These are phyloP conservation scores for Hexactinellida sp. DNA, from an alignment of 37 sponge, comb jelly and placozoan species.

Conservation along the genomic window DNA sequence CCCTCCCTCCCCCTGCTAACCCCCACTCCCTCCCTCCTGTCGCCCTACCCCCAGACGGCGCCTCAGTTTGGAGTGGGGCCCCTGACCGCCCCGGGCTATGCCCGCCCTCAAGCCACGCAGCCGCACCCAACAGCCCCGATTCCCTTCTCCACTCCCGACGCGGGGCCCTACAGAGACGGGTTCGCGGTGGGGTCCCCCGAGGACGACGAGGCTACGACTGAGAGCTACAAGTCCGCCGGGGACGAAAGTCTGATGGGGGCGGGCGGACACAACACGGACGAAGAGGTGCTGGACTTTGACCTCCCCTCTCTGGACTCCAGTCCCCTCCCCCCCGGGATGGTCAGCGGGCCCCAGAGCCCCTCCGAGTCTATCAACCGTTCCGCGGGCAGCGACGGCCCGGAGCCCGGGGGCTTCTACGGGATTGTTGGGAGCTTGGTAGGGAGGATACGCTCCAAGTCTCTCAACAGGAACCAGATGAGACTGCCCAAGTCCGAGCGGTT, in stretches of 20 bases:
- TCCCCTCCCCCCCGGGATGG: not conserved
- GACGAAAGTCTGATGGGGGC: not conserved
- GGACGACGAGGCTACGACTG: not conserved
- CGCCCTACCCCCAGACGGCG: not conserved
- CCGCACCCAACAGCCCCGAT: not conserved
- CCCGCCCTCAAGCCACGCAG: not conserved
- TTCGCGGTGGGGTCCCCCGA: not conserved
- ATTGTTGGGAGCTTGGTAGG: not conserved
- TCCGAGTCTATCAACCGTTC: not conserved
- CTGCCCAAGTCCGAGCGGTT: constrained; percentile 6
- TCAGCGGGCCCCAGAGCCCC: not conserved
- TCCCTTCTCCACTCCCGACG: not conserved
- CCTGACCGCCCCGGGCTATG: not conserved
- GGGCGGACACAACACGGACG: not conserved
- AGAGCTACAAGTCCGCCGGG: constrained; percentile 6
- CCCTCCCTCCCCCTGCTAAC: not conserved
- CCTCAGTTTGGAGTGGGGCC: not conserved
- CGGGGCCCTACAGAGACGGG: not conserved
- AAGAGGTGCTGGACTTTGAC: not conserved
- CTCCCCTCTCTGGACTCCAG: constrained; percentile 3
- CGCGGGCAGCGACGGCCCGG: not conserved
- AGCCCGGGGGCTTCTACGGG: not conserved
- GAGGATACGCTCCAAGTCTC: not conserved
- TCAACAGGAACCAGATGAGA: not conserved
- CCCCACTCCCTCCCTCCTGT: constrained; percentile 3